Conservation (phyloP, 1,140 invertebrate species). For the Lysiphlebus fabarum region DNA sequence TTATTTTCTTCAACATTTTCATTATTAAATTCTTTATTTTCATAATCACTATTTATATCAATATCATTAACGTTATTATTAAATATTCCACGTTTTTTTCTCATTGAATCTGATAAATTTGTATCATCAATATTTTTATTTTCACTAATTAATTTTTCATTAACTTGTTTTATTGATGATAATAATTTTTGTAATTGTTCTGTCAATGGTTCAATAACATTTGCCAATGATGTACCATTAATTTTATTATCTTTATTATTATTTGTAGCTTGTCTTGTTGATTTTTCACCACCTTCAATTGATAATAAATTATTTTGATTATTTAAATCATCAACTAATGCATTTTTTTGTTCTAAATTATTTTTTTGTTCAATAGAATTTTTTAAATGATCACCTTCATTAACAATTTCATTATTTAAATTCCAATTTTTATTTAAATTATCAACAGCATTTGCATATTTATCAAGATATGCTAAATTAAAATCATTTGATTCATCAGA, state of each 20-base stretch:
- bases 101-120: not conserved
- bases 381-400: not conserved
- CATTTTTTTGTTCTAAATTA: too few species aligned
- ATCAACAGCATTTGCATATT: constrained; percentile 3
- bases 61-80: not conserved
- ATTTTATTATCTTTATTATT: not conserved
- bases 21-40: constrained; percentile 6
- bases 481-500: not conserved
- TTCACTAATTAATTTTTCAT: constrained; percentile 23
- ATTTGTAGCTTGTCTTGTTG: not conserved
- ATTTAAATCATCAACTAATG: too few species aligned
- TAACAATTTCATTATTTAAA: not conserved
- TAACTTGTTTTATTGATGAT: constrained; percentile 28
- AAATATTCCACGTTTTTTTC: constrained; percentile 1
- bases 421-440: constrained; percentile 8
- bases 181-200: constrained; percentile 27
- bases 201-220: constrained; percentile 27
- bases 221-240: constrained; percentile 21
- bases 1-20: constrained; percentile 1
- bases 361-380: too few species aligned
- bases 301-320: too few species aligned
- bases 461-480: constrained; percentile 12
- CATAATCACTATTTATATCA: not conserved
- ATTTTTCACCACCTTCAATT: too few species aligned
- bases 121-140: not conserved